Conservation (phyloP, 2,888 invertebrate species). For the Scrobipalpa costella region DNA sequence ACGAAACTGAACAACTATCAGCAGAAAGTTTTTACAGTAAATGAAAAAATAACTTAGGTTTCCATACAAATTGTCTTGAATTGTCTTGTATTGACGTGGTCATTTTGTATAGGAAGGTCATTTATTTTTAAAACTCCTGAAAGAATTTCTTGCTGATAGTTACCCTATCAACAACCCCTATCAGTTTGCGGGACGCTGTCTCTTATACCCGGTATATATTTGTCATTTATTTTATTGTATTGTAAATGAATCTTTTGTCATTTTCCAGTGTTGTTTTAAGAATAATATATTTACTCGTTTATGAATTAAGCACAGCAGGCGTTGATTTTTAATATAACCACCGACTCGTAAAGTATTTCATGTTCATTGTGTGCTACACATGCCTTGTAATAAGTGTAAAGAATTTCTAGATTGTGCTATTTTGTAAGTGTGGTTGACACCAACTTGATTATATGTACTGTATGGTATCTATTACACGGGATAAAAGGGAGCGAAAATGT, state of each 20-base stretch:
- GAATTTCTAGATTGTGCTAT: constrained; percentile 36
- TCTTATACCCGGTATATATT: no score
- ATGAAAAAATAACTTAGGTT: no score
- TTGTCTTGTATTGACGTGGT: no score
- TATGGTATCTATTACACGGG: background rate
- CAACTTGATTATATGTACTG: constrained; percentile 24
- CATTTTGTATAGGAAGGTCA: no score
- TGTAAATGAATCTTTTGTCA: background rate
- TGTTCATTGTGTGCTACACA: constrained; percentile 32
- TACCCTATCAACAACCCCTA: no score
- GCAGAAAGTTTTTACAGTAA: no score
- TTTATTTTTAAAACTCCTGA: no score
- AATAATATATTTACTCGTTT: background rate
- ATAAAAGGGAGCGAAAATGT: background rate
- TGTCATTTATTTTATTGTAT: background rate
- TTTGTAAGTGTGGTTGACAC: constrained; percentile 40
- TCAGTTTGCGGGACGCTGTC: no score
- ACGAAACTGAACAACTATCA: no score
- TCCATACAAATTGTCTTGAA: no score
- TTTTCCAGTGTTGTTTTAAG: background rate
- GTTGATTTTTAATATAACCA: constrained; percentile 9
- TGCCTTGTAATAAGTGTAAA: constrained; percentile 31
- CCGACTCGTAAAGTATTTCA: constrained; percentile 10
- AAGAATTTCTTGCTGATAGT: no score
- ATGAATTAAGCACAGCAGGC: background rate